These are phyloP conservation scores for Ctenochaetus hawaiiensis DNA, from an alignment of 2,797 vertebrate genomes.

Conservation along the genomic window DNA sequence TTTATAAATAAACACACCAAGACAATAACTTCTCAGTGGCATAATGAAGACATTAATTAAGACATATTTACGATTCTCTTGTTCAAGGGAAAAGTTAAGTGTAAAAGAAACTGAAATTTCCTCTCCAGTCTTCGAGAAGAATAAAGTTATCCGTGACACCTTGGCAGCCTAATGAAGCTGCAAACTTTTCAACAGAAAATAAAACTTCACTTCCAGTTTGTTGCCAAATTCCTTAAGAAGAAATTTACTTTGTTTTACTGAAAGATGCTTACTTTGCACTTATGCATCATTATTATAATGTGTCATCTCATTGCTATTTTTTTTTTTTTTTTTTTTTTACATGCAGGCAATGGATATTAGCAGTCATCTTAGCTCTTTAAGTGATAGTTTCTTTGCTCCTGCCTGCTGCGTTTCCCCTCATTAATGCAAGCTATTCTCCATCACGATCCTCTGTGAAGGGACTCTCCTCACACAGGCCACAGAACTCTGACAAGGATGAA, in stretches of 20 bases:
- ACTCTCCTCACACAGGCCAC: conserved; percentile 72
- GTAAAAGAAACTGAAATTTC: conserved; percentile 21
- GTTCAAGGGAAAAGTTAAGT: conserved; percentile 23
- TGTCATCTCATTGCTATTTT: conserved; percentile 74
- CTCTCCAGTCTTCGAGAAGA: conserved; percentile 35
- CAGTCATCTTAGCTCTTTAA: conserved; percentile 76
- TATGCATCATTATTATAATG: conserved; percentile 78
- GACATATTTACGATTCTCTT: background rate
- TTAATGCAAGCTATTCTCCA: conserved; percentile 82
- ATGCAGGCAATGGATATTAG: conserved; percentile 71
- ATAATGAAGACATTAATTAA: background rate
- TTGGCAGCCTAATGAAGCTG: conserved; percentile 50
- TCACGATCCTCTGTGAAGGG: conserved; percentile 72
- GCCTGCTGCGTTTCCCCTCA: conserved; percentile 84
- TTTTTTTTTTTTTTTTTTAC: conserved; percentile 52
- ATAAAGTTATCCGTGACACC: conserved; percentile 43
- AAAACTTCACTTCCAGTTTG: conserved; percentile 45
- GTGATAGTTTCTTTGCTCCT: conserved; percentile 77
- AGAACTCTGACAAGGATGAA: conserved; percentile 76
- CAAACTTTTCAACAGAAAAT: conserved; percentile 60
- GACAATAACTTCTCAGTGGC: background rate
- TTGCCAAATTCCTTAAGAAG: conserved; percentile 51
- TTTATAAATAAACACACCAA: conserved; percentile 3
- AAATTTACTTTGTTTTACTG: conserved; percentile 68
- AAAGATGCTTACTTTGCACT: conserved; percentile 81